Conservation (phyloP, 2,888 invertebrate genomes). For the Acanthosepion esculentum region DNA sequence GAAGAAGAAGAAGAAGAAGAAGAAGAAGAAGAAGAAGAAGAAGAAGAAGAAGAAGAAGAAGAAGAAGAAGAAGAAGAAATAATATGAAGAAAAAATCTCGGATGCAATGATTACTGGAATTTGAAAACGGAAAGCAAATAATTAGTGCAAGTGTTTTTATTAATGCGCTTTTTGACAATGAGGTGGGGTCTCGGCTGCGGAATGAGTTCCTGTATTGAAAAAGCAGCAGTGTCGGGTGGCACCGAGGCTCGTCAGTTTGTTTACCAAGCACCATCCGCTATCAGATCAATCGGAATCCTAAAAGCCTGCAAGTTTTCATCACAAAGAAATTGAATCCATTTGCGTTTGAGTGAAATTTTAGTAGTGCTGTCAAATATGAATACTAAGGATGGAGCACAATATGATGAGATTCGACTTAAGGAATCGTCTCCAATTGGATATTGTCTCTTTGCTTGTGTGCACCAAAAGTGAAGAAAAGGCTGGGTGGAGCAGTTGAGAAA, state of each 20-base stretch:
- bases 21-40: neutral
- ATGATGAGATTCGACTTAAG: neutral
- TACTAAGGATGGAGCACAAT: neutral
- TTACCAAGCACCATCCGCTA: neutral
- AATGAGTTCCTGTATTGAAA: neutral
- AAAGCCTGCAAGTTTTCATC: neutral
- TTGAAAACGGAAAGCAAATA: constrained; percentile 7
- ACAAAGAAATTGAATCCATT: neutral
- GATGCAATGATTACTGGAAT: neutral
- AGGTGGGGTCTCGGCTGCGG: neutral
- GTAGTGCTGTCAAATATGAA: neutral
- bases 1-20: neutral
- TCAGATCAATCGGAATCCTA: constrained; percentile 33
- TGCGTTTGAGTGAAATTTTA: neutral
- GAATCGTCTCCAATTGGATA: neutral
- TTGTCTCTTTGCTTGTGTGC: neutral
- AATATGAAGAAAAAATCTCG: neutral
- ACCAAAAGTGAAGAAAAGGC: neutral
- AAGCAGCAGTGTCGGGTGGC: neutral
- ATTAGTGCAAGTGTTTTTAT: neutral
- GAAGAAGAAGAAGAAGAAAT: neutral
- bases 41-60: neutral
- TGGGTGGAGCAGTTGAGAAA: neutral
- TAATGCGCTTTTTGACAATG: neutral
- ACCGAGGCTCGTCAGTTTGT: neutral